phyloP scores from a whole-genome alignment of 2,797 vertebrate genomes.

The Borostomias antarcticus region DNA sequence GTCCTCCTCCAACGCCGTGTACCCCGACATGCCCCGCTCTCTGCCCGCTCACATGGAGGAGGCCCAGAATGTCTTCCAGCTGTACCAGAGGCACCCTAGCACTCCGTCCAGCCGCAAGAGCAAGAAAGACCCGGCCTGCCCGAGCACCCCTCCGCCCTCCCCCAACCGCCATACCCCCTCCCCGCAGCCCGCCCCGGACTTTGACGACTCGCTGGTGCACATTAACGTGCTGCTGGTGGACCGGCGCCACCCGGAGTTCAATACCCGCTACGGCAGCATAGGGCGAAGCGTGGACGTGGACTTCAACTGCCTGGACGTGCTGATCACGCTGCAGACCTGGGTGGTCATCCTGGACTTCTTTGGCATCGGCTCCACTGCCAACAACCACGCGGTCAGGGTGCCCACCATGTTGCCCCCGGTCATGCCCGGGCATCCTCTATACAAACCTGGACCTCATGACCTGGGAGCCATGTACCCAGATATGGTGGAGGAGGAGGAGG shows the following conservation, averaged over 20 bases:
- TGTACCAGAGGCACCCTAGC: conserved; percentile 90
- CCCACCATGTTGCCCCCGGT: conserved; percentile 68
- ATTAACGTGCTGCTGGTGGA: conserved; percentile 94
- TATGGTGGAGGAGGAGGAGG: conserved; percentile 64
- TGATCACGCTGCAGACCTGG: conserved; percentile 98
- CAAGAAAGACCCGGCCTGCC: conserved; percentile 81
- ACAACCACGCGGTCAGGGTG: conserved; percentile 88
- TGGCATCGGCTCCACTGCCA: conserved; percentile 95
- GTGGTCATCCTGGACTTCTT: conserved; percentile 98
- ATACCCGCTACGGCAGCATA: conserved; percentile 81
- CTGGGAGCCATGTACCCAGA: conserved; percentile 35
- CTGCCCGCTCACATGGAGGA: conserved; percentile 96
- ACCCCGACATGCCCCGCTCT: conserved; percentile 95
- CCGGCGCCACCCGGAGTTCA: conserved; percentile 91
- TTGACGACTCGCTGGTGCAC: conserved; percentile 95
- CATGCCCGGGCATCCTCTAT: conserved; percentile 61
- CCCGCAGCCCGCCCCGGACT: conserved; percentile 74
- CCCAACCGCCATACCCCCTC: conserved; percentile 77
- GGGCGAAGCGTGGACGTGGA: conserved; percentile 91
- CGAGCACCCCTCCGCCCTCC: conserved; percentile 93
- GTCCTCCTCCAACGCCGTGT: conserved; percentile 83
- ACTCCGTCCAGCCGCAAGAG: conserved; percentile 77
- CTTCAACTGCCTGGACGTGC: conserved; percentile 95
- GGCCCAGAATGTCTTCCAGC: conserved; percentile 95
- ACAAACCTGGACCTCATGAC: conserved; percentile 41